Conservation (phyloP, 1,140 invertebrate genomes). For the Drosophila lacteicornis region DNA sequence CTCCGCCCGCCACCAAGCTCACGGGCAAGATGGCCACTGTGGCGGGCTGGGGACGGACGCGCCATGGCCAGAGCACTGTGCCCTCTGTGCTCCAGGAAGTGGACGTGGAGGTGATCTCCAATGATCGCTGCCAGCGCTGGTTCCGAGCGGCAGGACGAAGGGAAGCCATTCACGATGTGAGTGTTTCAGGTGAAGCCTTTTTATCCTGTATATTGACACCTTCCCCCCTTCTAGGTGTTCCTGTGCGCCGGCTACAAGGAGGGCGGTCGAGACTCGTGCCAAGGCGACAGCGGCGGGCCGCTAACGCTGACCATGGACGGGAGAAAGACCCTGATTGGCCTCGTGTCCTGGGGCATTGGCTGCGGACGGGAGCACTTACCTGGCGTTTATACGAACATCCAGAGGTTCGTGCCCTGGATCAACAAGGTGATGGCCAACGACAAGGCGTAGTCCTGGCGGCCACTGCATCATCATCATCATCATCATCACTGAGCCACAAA, state of each 20-base stretch:
- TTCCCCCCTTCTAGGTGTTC: slow-evolving; percentile 85
- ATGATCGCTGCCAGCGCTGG: slow-evolving; percentile 96
- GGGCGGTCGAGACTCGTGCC: slow-evolving; percentile 85
- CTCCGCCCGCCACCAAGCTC: slow-evolving; percentile 90
- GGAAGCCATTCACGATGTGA: slow-evolving; percentile 95
- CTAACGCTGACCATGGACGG: slow-evolving; percentile 93
- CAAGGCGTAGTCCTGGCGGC: slow-evolving; percentile 63
- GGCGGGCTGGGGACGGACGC: slow-evolving; percentile 94
- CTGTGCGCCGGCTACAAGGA: slow-evolving; percentile 96
- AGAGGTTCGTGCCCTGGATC: slow-evolving; percentile 96
- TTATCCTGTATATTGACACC: neutral
- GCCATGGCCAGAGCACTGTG: slow-evolving; percentile 93
- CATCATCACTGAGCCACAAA: slow-evolving; percentile 13
- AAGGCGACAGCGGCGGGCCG: slow-evolving; percentile 92
- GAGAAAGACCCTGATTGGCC: slow-evolving; percentile 92
- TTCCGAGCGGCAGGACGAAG: slow-evolving; percentile 94
- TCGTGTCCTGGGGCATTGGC: slow-evolving; percentile 96
- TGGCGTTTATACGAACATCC: slow-evolving; percentile 95
- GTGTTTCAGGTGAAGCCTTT: slow-evolving; percentile 87
- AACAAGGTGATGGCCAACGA: slow-evolving; percentile 90
- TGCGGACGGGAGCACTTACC: slow-evolving; percentile 95
- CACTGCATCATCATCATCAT: neutral
- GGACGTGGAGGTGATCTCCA: slow-evolving; percentile 95
- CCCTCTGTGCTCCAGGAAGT: slow-evolving; percentile 91
- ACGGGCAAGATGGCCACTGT: slow-evolving; percentile 94